Evolutionary conservation across 2,113 vertebrate genomes (phyloP).

Genomic region (Salvelinus namaycush): DNA sequence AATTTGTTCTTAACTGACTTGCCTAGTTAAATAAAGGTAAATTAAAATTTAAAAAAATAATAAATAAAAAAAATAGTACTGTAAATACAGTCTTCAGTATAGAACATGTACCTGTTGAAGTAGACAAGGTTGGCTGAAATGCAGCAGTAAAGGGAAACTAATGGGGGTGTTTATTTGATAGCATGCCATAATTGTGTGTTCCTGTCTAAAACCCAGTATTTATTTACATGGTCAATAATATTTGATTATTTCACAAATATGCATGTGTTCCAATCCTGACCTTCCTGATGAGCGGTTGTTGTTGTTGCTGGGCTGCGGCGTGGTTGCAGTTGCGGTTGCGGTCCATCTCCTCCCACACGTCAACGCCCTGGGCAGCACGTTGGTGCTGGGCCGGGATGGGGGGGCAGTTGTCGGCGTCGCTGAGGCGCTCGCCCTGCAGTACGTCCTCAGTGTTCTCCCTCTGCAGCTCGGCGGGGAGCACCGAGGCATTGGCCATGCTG

Average conservation of each 20-base stretch:
- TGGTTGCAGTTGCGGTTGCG: conserved; percentile 89
- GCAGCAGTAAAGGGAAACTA: background rate
- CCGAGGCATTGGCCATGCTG: conserved; percentile 98
- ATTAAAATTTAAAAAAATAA: rapidly evolving
- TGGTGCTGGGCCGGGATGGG: conserved; percentile 79
- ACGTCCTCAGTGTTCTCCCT: conserved; percentile 98
- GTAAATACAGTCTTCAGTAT: background rate
- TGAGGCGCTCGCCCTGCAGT: conserved; percentile 95
- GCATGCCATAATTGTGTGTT: too few species aligned
- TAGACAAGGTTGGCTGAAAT: background rate
- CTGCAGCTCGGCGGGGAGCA: conserved; percentile 91
- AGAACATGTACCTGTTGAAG: background rate
- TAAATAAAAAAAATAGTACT: too few species aligned
- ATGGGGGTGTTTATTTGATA: too few species aligned
- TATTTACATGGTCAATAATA: too few species aligned
- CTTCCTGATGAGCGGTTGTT: conserved; percentile 84
- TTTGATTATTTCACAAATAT: background rate
- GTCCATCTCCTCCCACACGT: conserved; percentile 96
- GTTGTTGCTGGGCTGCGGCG: conserved; percentile 33
- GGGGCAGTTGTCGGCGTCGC: conserved; percentile 92
- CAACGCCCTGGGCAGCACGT: conserved; percentile 75
- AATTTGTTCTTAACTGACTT: too few species aligned
- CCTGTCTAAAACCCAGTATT: too few species aligned
- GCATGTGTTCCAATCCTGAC: conserved; percentile 54
- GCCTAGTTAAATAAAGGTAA: too few species aligned